Base-by-base conservation (phyloP, 2,113 vertebrate species). In the Cyphomyrus plagiostoma region DNA sequence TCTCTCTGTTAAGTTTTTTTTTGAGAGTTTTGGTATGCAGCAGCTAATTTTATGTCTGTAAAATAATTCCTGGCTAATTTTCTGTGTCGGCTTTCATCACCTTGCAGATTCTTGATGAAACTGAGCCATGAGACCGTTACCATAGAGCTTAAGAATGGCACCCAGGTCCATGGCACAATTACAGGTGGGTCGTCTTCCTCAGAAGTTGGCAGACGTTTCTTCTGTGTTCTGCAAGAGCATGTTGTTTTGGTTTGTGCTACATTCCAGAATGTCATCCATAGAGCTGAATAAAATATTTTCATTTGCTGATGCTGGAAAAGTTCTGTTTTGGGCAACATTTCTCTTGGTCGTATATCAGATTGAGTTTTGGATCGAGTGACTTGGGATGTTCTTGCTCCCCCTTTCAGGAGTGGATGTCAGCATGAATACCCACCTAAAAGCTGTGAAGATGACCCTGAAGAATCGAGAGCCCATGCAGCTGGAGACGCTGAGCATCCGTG, bases 341-440 rank as follows among this genome's bases (percentile, higher is more conserved):
- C 35, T 77, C 6, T 77, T 42, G 35, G 15, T 35, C 30, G 1
- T 39, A 17, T 39, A 26, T 77, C 35, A 39, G 35, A 77, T 26
- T 66, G 62, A 66, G n/a, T 66, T 66, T 66, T 66, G 62, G 35
- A 77, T 77, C 19, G 30, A 17, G 70, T 35, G 15, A 77, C 70
- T 35, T 35, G 30, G 35, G 35, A 80, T 19, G 30, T 80, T 80
- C 35, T 80, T 80, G n/a, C n/a, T 52, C 23, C 62, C 15, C 26
- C 10, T n/a, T 56, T 15, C 90, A 99, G 98, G 98, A 90, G 97
- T 97, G 45, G 97, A 99, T 89, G 98, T 99, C 90, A 99, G 98
- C 86, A 99, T 99, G 98, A 99, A 99, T 88, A 99, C 98, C 0
- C 98, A 99, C 93, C 96, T 99, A 91, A 99, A 99, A 93, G 98